Conservation (phyloP, 2,113 vertebrate genomes). For the Terrapene triunguis region DNA sequence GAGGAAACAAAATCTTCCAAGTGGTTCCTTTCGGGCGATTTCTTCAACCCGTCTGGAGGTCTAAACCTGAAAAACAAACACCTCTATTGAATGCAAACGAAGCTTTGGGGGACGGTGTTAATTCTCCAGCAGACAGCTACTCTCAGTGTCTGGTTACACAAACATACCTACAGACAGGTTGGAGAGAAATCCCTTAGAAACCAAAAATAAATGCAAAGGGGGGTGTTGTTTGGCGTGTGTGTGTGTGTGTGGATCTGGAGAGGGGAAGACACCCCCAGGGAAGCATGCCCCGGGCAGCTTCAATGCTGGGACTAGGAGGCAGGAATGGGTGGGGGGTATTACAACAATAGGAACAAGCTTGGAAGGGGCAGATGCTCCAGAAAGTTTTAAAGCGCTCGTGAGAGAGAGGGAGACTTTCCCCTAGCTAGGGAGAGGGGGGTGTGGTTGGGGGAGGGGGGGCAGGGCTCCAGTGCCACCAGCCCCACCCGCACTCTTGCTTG, state of each 20-base stretch:
- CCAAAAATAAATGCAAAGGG: not conserved
- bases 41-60: conserved; percentile 65
- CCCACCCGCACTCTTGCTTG: not conserved
- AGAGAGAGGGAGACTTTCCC: not conserved
- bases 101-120: conserved; percentile 64
- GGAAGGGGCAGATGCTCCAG: not conserved
- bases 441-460: too few relatives aligned
- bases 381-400: not conserved
- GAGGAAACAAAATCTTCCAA: conserved; percentile 62
- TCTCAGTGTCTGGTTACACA: conserved; percentile 81
- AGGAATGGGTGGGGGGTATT: not conserved
- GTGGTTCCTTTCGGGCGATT: conserved; percentile 60
- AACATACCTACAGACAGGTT: conserved; percentile 80
- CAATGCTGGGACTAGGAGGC: not conserved
- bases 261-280: not conserved
- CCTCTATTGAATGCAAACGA: conserved; percentile 72
- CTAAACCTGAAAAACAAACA: conserved; percentile 77
- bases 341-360: not conserved
- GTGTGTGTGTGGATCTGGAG: not conserved
- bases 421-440: not conserved
- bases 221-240: not conserved
- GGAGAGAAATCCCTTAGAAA: conserved; percentile 57
- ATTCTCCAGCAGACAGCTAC: conserved; percentile 75
- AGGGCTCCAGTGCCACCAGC: too few relatives aligned
- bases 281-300: not conserved